A percentile compares a stretch with the other conserved stretches of the same genome.
phyloP scores from a whole-genome alignment of 2,888 invertebrate species.

The Sclerodermus sp. region DNA sequence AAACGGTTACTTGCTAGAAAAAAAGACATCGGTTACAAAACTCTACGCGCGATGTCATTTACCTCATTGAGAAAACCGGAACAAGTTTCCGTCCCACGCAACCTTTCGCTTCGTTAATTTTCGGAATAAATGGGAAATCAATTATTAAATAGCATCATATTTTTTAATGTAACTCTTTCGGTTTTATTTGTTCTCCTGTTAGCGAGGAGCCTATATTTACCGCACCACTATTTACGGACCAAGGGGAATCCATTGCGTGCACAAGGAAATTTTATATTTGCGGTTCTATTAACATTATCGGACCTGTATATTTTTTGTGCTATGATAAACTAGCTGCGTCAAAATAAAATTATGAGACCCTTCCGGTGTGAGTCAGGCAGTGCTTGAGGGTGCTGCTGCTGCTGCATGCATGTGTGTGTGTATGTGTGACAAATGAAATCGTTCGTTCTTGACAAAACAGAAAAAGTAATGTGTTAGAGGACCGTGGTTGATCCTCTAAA shows the following conservation, averaged over 20 bases:
- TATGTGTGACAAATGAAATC: neutral
- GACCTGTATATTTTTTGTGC: neutral
- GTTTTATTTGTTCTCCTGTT: neutral
- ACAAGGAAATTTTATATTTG: neutral
- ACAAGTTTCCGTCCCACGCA: neutral
- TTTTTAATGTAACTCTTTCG: neutral
- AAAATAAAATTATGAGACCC: constrained; percentile 1
- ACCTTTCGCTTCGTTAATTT: no score
- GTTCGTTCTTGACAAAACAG: neutral
- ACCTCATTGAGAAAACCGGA: no score
- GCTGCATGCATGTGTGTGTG: no score
- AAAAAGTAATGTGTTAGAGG: neutral
- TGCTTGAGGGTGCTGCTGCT: neutral
- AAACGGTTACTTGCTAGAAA: neutral
- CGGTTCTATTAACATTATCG: neutral
- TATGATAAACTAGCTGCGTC: neutral
- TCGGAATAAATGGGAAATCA: no score
- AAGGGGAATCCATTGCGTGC: neutral
- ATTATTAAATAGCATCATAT: no score
- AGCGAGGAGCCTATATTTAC: neutral
- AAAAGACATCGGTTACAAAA: constrained; percentile 1
- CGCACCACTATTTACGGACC: neutral
- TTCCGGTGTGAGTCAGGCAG: neutral
- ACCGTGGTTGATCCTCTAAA: neutral
- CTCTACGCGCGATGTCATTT: neutral